Evolutionary conservation across 1,140 invertebrate genomes (phyloP).

Genomic region (Olivierus martensii): DNA sequence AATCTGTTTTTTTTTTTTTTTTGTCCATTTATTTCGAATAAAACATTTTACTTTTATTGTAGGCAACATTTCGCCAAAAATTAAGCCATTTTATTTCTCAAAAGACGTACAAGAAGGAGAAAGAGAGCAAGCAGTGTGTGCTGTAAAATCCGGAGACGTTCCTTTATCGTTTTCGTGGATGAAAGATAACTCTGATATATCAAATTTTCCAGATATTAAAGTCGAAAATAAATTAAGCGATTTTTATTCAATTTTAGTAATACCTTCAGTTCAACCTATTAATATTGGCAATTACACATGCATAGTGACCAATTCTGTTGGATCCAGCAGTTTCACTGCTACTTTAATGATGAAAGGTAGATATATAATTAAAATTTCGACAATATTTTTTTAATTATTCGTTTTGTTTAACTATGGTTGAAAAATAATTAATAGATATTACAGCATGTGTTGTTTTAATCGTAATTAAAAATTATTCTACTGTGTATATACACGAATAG

Average conservation of each 20-base stretch:
- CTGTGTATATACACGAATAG: no score
- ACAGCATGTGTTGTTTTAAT: no score
- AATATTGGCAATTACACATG: constrained; percentile 24
- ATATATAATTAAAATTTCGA: no score
- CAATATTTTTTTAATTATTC: no score
- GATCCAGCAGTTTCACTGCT: constrained; percentile 18
- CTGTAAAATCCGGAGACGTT: neutral
- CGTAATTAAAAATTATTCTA: no score
- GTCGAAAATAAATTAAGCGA: no score
- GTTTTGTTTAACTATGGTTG: no score
- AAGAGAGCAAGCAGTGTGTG: neutral
- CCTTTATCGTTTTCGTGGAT: neutral
- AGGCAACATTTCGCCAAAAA: constrained; percentile 1
- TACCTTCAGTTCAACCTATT: neutral
- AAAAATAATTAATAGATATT: no score
- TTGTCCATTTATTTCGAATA: no score
- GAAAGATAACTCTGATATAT: neutral
- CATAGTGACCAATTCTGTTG: constrained; percentile 20
- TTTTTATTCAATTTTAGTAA: neutral
- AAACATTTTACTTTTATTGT: neutral
- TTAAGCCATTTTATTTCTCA: constrained; percentile 7
- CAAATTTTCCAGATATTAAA: neutral
- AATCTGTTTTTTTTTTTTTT: no score
- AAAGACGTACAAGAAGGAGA: neutral
- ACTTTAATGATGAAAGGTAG: constrained; percentile 18